These are phyloP conservation scores for Adoxophyes honmai DNA, from an alignment of 1,140 invertebrate genomes.

Conservation along the genomic window DNA sequence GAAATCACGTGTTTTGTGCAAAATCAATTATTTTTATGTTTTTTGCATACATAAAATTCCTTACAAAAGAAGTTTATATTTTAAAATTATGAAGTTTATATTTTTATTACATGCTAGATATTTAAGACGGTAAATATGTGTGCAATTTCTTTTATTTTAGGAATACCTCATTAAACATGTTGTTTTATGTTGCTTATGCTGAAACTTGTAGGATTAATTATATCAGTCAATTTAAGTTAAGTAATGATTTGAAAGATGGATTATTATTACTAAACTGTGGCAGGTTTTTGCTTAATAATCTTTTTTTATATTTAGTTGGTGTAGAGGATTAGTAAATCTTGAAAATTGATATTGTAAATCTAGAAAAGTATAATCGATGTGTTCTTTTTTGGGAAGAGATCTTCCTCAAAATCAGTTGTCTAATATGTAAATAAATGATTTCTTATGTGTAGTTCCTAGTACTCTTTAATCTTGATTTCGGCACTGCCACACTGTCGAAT, in stretches of 20 bases:
- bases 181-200: conserved; percentile 10
- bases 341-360: too few relatives aligned
- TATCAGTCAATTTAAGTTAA: conserved; percentile 12
- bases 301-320: conserved; percentile 23
- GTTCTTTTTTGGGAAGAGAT: background rate
- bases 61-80: background rate
- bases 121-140: background rate
- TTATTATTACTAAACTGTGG: background rate
- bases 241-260: background rate
- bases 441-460: conserved; percentile 7
- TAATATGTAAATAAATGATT: conserved; percentile 1
- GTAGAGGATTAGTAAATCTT: background rate
- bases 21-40: too few relatives aligned
- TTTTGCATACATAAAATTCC: too few relatives aligned
- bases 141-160: conserved; percentile 11
- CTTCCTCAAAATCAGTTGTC: background rate
- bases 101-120: background rate
- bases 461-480: background rate
- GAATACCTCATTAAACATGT: conserved; percentile 2
- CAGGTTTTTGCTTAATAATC: conserved; percentile 16
- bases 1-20: too few relatives aligned
- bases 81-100: conserved; percentile 13
- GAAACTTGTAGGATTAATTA: background rate
- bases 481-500: background rate
- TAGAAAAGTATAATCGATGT: too few relatives aligned